phyloP scores from a whole-genome alignment of 2,797 vertebrate species.

The Chrosomus eos region DNA sequence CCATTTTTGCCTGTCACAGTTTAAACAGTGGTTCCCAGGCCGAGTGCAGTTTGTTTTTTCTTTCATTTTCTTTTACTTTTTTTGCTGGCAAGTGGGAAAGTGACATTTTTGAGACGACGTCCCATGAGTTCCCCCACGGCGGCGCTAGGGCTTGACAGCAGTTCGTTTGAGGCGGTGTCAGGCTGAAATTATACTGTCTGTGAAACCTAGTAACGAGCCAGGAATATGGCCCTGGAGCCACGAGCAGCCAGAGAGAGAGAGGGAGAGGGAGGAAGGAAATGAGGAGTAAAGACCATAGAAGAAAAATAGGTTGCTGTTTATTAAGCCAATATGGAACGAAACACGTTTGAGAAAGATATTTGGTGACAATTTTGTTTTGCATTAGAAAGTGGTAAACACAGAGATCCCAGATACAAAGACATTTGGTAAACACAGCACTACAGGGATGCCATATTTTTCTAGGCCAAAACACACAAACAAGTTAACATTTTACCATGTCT shows the following conservation, averaged over 20 bases:
- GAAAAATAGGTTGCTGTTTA: conserved; percentile 15
- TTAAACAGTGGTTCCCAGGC: conserved; percentile 74
- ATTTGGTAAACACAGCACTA: background rate
- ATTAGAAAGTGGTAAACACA: background rate
- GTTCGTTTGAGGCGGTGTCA: conserved; percentile 76
- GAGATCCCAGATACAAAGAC: background rate
- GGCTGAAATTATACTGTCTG: conserved; percentile 79
- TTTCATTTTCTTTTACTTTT: conserved; percentile 53
- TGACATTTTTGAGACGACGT: conserved; percentile 77
- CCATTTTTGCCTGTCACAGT: conserved; percentile 74
- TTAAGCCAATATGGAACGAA: background rate
- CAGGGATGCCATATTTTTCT: background rate
- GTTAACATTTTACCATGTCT: background rate
- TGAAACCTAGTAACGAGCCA: conserved; percentile 77
- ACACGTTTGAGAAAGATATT: background rate
- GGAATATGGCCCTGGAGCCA: conserved; percentile 71
- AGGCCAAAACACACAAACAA: background rate
- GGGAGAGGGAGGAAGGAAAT: background rate
- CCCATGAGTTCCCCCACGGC: conserved; percentile 70
- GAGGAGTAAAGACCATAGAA: background rate
- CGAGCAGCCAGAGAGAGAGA: conserved; percentile 64
- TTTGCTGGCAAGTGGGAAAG: conserved; percentile 71
- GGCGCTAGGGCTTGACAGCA: conserved; percentile 71
- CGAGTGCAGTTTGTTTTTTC: conserved; percentile 63
- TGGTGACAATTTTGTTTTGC: background rate